These are phyloP conservation scores for Crotalus adamanteus DNA, from an alignment of 2,797 vertebrate genomes.

Conservation along the genomic window DNA sequence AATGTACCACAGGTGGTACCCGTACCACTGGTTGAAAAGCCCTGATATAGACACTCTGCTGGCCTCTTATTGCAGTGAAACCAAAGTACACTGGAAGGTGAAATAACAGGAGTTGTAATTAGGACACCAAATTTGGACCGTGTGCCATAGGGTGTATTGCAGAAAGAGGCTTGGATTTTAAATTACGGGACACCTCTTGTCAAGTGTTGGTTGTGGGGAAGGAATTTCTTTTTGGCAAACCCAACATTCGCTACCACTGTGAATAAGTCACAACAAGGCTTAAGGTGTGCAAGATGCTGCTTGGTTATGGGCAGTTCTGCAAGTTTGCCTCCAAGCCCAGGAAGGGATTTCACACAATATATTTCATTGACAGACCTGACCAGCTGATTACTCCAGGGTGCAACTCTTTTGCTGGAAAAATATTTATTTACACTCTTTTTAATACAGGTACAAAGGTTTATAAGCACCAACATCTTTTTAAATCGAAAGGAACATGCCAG, in stretches of 20 bases:
- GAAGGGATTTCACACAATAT: background rate
- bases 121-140: too few species aligned
- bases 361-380: background rate
- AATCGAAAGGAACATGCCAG: background rate
- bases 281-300: background rate
- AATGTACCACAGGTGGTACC: too few species aligned
- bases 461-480: background rate
- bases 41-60: too few species aligned
- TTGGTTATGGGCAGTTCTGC: background rate
- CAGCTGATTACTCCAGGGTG: background rate
- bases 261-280: background rate
- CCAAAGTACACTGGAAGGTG: too few species aligned
- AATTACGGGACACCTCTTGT: background rate
- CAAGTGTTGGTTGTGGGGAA: background rate
- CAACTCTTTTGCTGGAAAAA: conserved; percentile 47
- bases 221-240: background rate
- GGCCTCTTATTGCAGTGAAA: background rate
- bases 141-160: too few species aligned
- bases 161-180: background rate
- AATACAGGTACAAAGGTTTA: conserved; percentile 18
- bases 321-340: background rate
- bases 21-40: too few species aligned
- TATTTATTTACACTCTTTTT: conserved; percentile 58
- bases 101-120: too few species aligned
- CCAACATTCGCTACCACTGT: background rate